These are phyloP conservation scores for Heterodera filipjevi DNA, from an alignment of 2,888 invertebrate species.

Conservation along the genomic window DNA sequence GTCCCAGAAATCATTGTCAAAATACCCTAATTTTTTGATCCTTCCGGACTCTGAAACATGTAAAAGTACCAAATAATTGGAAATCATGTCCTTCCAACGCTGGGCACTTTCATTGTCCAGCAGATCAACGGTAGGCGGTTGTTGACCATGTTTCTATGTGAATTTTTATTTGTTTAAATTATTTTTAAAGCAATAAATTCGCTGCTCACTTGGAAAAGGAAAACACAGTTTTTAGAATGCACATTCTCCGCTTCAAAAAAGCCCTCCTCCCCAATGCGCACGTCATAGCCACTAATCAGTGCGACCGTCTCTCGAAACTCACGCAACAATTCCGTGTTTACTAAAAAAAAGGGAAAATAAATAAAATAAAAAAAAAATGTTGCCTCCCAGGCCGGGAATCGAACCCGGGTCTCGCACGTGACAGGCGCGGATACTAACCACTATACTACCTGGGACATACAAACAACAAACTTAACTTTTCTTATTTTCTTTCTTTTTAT, in stretches of 20 bases:
- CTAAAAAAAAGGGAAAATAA: neutral
- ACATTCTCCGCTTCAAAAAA: constrained; percentile 39
- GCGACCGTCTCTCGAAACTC: constrained; percentile 33
- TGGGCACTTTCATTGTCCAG: constrained; percentile 40
- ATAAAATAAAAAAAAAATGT: constrained; percentile 32
- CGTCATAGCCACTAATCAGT: constrained; percentile 39
- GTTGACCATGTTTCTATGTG: constrained; percentile 24
- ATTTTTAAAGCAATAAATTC: too few species aligned
- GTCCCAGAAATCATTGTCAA: too few species aligned
- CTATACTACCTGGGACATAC: constrained; percentile 59
- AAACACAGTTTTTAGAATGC: constrained; percentile 34
- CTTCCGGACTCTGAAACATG: too few species aligned
- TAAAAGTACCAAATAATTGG: constrained; percentile 33
- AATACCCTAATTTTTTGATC: too few species aligned
- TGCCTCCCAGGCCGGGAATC: constrained; percentile 61
- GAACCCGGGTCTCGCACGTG: constrained; percentile 64
- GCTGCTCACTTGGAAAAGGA: constrained; percentile 39
- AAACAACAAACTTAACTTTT: neutral
- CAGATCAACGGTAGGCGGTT: constrained; percentile 31
- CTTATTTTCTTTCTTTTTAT: neutral
- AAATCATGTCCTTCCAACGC: constrained; percentile 38
- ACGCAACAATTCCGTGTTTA: constrained; percentile 9
- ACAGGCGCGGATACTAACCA: constrained; percentile 63
- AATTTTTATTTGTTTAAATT: too few species aligned
- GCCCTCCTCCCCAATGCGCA: constrained; percentile 39